A percentile compares a stretch with the other conserved stretches of the same genome.
phyloP scores from a whole-genome alignment of 1,140 invertebrate genomes.

The Hesperophylax magnus region DNA sequence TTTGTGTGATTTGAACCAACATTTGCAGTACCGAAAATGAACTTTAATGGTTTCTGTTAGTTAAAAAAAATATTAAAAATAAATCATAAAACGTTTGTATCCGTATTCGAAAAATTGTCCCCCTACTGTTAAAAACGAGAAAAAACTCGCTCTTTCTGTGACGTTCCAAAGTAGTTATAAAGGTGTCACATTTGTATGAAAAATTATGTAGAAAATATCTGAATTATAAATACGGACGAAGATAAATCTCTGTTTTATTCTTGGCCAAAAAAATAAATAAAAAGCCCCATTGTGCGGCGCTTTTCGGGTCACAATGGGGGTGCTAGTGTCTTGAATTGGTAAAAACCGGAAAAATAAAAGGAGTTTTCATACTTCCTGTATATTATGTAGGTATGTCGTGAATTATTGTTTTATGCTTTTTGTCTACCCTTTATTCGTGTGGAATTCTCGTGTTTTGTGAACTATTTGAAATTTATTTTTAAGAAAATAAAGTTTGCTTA shows the following conservation, averaged over 20 bases:
- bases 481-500: too few species aligned
- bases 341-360: conserved; percentile 14
- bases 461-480: too few species aligned
- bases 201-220: conserved; percentile 38
- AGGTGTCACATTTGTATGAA: conserved; percentile 40
- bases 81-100: too few species aligned
- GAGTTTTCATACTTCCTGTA: background rate
- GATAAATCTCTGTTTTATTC: conserved; percentile 28
- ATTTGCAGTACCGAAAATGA: too few species aligned
- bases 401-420: too few species aligned
- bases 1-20: too few species aligned
- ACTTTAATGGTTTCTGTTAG: too few species aligned
- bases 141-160: conserved; percentile 16
- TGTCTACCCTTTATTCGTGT: too few species aligned
- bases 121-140: too few species aligned
- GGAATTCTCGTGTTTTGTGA: too few species aligned
- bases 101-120: too few species aligned
- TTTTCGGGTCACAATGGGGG: background rate
- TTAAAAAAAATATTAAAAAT: too few species aligned
- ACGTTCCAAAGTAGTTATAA: conserved; percentile 28
- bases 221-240: conserved; percentile 23
- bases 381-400: background rate
- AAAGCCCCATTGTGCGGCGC: background rate
- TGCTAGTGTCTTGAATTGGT: background rate
- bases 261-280: conserved; percentile 7